Percentiles rank a stretch among this genome's conserved stretches.
Evolutionary conservation across 2,113 vertebrate species (phyloP).

Genomic region (Phrynosoma platyrhinos): DNA sequence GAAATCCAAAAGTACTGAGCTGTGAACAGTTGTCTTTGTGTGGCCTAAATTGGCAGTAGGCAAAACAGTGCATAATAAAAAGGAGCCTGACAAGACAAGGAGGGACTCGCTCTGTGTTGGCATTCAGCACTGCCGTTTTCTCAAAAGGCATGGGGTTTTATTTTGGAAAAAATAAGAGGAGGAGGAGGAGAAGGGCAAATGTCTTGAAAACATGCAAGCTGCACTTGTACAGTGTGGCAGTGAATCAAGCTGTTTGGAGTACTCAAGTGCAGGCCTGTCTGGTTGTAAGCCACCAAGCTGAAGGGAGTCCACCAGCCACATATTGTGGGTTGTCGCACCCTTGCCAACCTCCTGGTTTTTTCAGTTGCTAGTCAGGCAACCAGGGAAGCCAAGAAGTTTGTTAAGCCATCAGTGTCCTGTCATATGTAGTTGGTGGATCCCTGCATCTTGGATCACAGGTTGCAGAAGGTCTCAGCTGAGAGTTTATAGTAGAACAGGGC

Average conservation of each 20-base stretch:
- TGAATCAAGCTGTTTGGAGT: neutral
- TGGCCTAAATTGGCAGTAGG: slow-evolving; percentile 21
- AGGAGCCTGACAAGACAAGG: slow-evolving; percentile 19
- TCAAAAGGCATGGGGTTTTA: neutral
- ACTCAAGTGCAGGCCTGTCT: too few species aligned
- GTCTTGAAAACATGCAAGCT: neutral
- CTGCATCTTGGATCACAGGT: neutral
- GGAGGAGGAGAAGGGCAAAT: neutral
- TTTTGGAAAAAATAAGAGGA: neutral
- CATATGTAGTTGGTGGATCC: neutral
- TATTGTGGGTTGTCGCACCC: neutral
- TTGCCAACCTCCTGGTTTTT: neutral
- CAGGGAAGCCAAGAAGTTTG: neutral
- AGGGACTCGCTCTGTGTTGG: neutral
- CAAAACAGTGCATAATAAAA: slow-evolving; percentile 16
- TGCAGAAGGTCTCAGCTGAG: neutral
- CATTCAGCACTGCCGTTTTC: neutral
- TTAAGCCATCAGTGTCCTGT: neutral
- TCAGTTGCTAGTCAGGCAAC: neutral
- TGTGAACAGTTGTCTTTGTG: slow-evolving; percentile 50
- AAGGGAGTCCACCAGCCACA: neutral
- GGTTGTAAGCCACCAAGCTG: neutral
- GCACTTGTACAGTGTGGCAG: neutral
- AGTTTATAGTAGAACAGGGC: neutral
- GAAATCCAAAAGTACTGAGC: slow-evolving; percentile 21